These are phyloP conservation scores for Gadopsis bispinosus DNA, from an alignment of 2,797 vertebrate species.

Conservation along the genomic window DNA sequence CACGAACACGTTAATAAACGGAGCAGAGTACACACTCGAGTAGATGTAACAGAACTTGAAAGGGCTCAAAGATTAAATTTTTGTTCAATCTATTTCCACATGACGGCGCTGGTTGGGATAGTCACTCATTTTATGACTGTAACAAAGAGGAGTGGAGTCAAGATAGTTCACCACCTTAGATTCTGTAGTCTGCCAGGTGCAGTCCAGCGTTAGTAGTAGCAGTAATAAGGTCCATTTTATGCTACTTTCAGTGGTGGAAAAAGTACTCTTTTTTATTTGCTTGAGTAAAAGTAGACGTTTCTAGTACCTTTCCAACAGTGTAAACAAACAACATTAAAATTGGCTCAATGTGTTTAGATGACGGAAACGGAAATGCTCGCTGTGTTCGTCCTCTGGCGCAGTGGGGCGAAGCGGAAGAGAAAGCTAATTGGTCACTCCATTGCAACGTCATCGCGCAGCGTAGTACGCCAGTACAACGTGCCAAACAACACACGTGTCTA, in stretches of 20 bases:
- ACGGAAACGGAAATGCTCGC: constrained; percentile 45
- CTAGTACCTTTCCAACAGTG: too few species aligned
- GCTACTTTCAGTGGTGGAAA: background rate
- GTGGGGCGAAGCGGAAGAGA: constrained; percentile 64
- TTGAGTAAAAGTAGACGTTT: too few species aligned
- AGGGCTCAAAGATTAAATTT: accelerated
- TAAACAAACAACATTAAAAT: too few species aligned
- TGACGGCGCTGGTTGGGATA: background rate
- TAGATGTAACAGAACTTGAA: accelerated
- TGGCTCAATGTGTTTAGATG: background rate
- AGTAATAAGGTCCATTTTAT: background rate
- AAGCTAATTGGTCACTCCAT: background rate
- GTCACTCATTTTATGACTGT: background rate
- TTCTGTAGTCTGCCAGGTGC: background rate
- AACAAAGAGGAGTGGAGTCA: constrained; percentile 24
- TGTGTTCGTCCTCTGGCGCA: background rate
- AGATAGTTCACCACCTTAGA: background rate
- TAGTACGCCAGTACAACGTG: too few species aligned
- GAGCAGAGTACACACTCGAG: accelerated
- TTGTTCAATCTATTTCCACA: background rate
- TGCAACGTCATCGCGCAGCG: too few species aligned
- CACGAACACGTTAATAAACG: accelerated
- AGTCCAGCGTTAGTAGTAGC: too few species aligned
- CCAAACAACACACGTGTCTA: too few species aligned
- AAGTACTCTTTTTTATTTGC: too few species aligned